Evolutionary conservation across 2,888 invertebrate genomes (phyloP), one percentile per base, ranked within the genome.

Genomic region (Syrista parreyssii): DNA sequence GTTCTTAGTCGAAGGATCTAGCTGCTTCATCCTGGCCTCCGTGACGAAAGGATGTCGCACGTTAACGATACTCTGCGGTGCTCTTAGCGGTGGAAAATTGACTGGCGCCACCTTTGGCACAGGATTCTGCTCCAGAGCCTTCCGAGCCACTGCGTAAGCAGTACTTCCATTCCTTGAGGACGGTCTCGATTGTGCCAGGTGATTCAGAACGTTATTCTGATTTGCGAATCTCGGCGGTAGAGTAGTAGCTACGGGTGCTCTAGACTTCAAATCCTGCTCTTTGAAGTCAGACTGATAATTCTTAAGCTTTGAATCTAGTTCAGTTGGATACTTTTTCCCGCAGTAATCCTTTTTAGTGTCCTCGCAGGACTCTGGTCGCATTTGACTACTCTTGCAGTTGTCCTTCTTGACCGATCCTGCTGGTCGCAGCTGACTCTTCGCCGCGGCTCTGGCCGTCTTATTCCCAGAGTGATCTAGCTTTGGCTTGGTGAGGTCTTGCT

Each of bases 31-130:
- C 73, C 88, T 83, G 6, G 88, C 82, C 55, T 89, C 88, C 6
- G 88, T 87, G 4, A 88, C 85, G 36, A 89, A 85, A 0, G 88
- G 88, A 76, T 88, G 87, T 2, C 86, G 86, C 33, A 87, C 86
- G 75, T 89, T 89, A 11, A 89, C 87, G 68, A 89, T 88, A 32
- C 87, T 89, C 75, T 88, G 89, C 0, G 88, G 87, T 0, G 89
- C 86, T 11, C 88, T 82, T 4, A 89, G 68, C 0, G 89, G 87
- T 1, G 89, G 88, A 74, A 89, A 90, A 81, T 88, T 89, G 1
- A 85, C 80, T 12, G 86, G 84, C 4, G 88, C 81, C 80, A 86
- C 82, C 77, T 88, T 88, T 2, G 83, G 79, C 4, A 81, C 74
- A 12, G 83, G 71, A 77, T 80, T 86, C 15, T 84, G 86, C 68